Conservation (phyloP, 2,888 invertebrate genomes). For the Bombylius discolor region DNA sequence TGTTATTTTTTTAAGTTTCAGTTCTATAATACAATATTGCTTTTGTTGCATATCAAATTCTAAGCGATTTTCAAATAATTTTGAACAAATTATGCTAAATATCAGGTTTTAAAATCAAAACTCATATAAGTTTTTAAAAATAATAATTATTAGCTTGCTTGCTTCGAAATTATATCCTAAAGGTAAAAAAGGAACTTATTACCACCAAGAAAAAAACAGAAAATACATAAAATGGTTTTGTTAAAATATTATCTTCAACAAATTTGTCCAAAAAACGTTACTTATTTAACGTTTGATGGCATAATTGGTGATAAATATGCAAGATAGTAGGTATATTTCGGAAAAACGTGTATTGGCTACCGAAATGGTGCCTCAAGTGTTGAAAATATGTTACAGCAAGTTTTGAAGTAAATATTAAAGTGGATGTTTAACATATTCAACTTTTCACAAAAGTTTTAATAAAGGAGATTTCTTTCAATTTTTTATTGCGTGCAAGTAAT, state of each 20-base stretch:
- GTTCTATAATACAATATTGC: too few species aligned
- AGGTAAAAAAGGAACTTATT: not conserved
- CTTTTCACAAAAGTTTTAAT: too few species aligned
- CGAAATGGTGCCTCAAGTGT: not conserved
- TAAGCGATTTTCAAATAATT: too few species aligned
- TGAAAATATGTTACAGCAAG: too few species aligned
- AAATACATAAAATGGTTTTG: not conserved
- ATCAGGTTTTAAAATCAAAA: slow-evolving; percentile 15
- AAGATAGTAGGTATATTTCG: not conserved
- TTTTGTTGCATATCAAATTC: too few species aligned
- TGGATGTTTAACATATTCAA: too few species aligned
- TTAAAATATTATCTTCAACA: not conserved
- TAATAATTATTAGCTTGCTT: not conserved
- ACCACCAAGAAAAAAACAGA: too few species aligned
- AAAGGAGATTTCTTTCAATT: too few species aligned
- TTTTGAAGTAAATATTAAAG: too few species aligned
- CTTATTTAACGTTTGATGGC: not conserved
- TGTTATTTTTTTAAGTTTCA: too few species aligned
- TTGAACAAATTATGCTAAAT: slow-evolving; percentile 16
- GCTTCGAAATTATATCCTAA: not conserved
- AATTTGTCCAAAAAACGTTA: not conserved
- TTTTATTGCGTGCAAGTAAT: slow-evolving; percentile 19
- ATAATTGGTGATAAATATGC: not conserved
- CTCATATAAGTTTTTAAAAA: not conserved
- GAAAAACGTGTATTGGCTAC: not conserved